Conservation (phyloP, 1,140 invertebrate species). For the Archivesica marissinica region DNA sequence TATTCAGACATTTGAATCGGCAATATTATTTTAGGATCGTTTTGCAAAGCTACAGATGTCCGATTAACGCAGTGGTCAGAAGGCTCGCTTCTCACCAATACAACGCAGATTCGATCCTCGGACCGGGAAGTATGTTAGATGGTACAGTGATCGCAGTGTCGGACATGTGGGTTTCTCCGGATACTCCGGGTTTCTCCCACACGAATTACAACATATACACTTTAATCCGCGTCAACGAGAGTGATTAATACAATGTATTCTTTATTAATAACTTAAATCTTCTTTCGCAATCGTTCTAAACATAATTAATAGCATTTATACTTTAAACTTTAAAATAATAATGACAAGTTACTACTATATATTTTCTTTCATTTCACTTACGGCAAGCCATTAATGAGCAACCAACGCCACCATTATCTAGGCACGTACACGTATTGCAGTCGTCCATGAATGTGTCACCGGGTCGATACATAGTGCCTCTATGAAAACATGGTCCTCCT, state of each 20-base stretch:
- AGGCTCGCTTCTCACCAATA: not conserved
- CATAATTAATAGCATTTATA: not conserved
- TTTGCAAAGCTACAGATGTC: not conserved
- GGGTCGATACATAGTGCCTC: not conserved
- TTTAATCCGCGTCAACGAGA: no score
- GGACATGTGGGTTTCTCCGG: no score
- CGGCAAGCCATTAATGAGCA: constrained; percentile 37
- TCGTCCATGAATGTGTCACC: constrained; percentile 24
- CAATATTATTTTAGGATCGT: no score
- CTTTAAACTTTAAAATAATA: not conserved
- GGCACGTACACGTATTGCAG: constrained; percentile 33
- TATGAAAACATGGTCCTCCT: constrained; percentile 11
- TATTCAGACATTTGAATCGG: no score
- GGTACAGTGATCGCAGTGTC: no score
- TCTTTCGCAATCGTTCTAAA: not conserved
- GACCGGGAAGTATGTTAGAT: no score
- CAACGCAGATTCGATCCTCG: no score
- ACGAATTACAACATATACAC: no score
- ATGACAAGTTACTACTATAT: no score
- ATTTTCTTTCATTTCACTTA: no score
- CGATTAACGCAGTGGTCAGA: not conserved
- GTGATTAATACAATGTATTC: not conserved
- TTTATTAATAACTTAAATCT: not conserved
- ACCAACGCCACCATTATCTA: not conserved
- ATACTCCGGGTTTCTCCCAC: no score